Evolutionary conservation across 2,888 invertebrate genomes (phyloP).

Genomic region (Agrotis ipsilon): DNA sequence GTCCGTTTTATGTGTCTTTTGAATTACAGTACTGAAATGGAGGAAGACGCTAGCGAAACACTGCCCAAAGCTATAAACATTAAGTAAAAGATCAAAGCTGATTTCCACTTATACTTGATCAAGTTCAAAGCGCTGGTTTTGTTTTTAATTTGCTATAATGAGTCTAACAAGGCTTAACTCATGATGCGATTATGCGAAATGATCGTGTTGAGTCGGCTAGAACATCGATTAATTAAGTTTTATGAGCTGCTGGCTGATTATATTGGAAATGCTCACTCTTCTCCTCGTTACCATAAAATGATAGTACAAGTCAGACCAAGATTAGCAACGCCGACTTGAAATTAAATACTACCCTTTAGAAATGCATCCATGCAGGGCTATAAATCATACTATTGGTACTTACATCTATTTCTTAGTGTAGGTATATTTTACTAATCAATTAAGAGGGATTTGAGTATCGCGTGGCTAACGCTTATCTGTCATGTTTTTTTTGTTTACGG

Average conservation of each 20-base stretch:
- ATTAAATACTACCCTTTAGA: constrained; percentile 23
- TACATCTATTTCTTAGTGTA: constrained; percentile 17
- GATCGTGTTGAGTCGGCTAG: constrained; percentile 44
- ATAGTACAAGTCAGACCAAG: constrained; percentile 4
- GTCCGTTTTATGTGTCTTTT: constrained; percentile 15
- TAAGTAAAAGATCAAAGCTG: constrained; percentile 52
- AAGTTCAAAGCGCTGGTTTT: constrained; percentile 46
- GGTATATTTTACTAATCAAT: constrained; percentile 57
- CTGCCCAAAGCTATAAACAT: constrained; percentile 15
- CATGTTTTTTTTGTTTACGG: constrained; percentile 62
- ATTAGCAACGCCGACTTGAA: constrained; percentile 15
- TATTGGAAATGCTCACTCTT: constrained; percentile 66
- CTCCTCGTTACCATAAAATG: constrained; percentile 15
- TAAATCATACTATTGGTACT: constrained; percentile 2
- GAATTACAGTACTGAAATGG: constrained; percentile 13
- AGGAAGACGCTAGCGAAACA: background rate
- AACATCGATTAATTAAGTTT: constrained; percentile 75
- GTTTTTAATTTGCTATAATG: constrained; percentile 45
- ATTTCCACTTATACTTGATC: constrained; percentile 23
- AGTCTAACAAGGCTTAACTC: constrained; percentile 14
- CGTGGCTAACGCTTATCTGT: constrained; percentile 64
- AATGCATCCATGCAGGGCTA: background rate
- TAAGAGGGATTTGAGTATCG: constrained; percentile 54
- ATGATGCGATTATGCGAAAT: constrained; percentile 23
- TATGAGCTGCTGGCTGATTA: constrained; percentile 72